Evolutionary conservation across 2,888 invertebrate genomes (phyloP).

Genomic region (Rhingia rostrata): DNA sequence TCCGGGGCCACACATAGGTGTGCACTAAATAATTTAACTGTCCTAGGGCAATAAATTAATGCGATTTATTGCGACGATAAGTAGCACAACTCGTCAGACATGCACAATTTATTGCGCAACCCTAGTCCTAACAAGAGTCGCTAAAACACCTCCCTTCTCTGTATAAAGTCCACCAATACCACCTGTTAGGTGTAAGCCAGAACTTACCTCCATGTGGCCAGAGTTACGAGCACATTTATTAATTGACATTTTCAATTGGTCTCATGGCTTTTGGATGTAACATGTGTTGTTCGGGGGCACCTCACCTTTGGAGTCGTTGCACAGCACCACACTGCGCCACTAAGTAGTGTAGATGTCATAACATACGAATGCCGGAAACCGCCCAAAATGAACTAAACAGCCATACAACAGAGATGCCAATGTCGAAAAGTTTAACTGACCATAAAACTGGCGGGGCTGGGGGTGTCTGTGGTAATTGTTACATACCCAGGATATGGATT

Average conservation of each 20-base stretch:
- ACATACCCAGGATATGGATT: constrained; percentile 55
- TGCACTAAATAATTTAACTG: constrained; percentile 75
- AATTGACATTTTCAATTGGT: constrained; percentile 75
- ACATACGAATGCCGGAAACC: constrained; percentile 24
- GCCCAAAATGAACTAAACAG: constrained; percentile 50
- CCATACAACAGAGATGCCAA: constrained; percentile 30
- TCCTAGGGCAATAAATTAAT: constrained; percentile 74
- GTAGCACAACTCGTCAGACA: constrained; percentile 75
- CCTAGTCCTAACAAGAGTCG: constrained; percentile 51
- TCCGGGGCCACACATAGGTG: constrained; percentile 72
- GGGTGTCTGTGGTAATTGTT: constrained; percentile 51
- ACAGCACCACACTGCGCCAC: constrained; percentile 1
- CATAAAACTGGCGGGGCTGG: constrained; percentile 13
- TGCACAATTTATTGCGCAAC: constrained; percentile 69
- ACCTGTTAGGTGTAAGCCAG: constrained; percentile 40
- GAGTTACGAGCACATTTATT: constrained; percentile 69
- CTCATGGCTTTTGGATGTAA: constrained; percentile 67
- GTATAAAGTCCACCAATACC: not conserved
- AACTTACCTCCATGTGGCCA: constrained; percentile 46
- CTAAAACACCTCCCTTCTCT: not conserved
- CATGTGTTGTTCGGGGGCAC: constrained; percentile 46
- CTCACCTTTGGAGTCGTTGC: not conserved
- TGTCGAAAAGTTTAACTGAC: constrained; percentile 49
- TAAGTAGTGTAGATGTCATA: constrained; percentile 20
- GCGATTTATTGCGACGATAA: constrained; percentile 74